Evolutionary conservation across 1,140 invertebrate genomes (phyloP).

Genomic region (Ips nitidus): DNA sequence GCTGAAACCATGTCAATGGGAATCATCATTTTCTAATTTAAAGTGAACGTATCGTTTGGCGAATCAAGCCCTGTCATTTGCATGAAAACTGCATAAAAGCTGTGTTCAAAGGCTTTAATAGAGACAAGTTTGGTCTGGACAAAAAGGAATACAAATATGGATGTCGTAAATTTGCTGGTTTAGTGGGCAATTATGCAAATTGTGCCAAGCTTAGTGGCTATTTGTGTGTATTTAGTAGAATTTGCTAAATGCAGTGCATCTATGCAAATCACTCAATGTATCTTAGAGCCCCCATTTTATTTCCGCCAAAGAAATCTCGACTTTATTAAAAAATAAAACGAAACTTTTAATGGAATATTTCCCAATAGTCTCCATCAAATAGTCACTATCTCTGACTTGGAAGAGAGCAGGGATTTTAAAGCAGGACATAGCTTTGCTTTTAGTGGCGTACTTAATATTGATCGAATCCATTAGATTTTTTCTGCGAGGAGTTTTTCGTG

Average conservation of each 20-base stretch:
- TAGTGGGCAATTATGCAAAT: conserved; percentile 21
- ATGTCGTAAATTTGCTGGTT: conserved; percentile 21
- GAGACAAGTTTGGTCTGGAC: conserved; percentile 18
- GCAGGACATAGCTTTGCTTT: conserved; percentile 34
- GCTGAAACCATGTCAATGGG: too few species aligned
- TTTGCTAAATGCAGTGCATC: neutral
- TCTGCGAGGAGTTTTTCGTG: conserved; percentile 15
- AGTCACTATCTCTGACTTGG: conserved; percentile 3
- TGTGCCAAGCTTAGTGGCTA: neutral
- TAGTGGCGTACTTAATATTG: conserved; percentile 35
- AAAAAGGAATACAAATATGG: conserved; percentile 35
- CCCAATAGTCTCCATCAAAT: neutral
- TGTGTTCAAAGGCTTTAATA: conserved; percentile 31
- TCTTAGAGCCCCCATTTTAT: neutral
- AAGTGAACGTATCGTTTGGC: conserved; percentile 16
- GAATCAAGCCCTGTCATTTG: conserved; percentile 16
- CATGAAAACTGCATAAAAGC: conserved; percentile 32
- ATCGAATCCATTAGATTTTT: conserved; percentile 33
- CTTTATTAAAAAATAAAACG: too few species aligned
- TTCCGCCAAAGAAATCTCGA: too few species aligned
- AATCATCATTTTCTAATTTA: conserved; percentile 23
- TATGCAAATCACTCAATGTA: neutral
- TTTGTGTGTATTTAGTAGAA: conserved; percentile 1
- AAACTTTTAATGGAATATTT: conserved; percentile 6
- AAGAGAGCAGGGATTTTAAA: conserved; percentile 21